Conservation (phyloP, 2,797 vertebrate species). For the Esox lucius region DNA sequence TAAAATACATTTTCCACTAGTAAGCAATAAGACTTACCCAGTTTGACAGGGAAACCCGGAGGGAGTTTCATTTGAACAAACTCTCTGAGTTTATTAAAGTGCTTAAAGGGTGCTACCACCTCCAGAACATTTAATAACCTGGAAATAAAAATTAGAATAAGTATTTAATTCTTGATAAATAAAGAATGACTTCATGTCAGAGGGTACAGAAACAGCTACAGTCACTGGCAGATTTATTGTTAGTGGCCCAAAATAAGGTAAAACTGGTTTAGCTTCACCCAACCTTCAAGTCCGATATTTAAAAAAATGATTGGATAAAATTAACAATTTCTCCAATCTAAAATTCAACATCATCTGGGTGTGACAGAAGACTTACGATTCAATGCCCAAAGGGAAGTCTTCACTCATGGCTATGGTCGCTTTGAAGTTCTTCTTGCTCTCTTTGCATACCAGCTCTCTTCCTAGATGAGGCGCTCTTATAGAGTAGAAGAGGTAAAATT, state of each 20-base stretch:
- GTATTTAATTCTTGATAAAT: neutral
- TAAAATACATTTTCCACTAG: neutral
- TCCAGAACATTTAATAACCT: conserved; percentile 98
- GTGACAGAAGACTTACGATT: conserved; percentile 84
- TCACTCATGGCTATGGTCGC: conserved; percentile 99
- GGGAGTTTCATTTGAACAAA: conserved; percentile 99
- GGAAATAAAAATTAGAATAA: conserved; percentile 38
- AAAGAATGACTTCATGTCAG: neutral
- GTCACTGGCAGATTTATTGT: neutral
- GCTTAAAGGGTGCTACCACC: conserved; percentile 99
- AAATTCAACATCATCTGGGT: too few relatives aligned
- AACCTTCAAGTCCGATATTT: neutral
- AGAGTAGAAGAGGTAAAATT: neutral
- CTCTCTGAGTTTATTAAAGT: conserved; percentile 99
- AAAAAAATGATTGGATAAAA: neutral
- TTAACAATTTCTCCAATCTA: neutral
- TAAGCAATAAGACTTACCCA: conserved; percentile 77
- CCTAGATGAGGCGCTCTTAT: conserved; percentile 94
- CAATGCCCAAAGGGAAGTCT: conserved; percentile 95
- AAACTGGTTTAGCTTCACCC: neutral
- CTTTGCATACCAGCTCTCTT: conserved; percentile 95
- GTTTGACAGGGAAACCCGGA: conserved; percentile 96
- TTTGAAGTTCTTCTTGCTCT: conserved; percentile 99
- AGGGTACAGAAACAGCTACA: neutral
- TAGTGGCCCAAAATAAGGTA: neutral